Base-by-base conservation (phyloP, 64 coral and sea anemone genomes). In the Dendronephthya gigantea region DNA sequence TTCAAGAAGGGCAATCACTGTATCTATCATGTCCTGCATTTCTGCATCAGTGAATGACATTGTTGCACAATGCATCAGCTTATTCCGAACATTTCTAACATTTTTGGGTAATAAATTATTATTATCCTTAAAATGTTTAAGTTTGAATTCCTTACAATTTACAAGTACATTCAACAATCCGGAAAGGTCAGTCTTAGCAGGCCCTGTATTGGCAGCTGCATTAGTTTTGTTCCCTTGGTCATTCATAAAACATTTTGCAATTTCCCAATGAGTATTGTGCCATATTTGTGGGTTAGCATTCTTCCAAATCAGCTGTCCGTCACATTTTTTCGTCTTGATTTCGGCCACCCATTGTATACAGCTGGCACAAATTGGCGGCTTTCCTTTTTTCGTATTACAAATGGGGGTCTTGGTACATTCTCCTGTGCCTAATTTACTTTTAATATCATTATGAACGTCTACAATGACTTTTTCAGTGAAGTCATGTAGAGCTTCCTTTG, bases 171-270 rank as follows among this genome's bases (percentile, higher is more conserved):
- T 79, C 36, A 79, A 79, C 2, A 79, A 35, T 34, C 72, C 72
- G 0, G 72, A 79, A 33, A 34, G 72, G 31, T 79, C 72, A 2
- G 72, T 79, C 36, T 36, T 13, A 6, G 0, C 31, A 34, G 72
- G 72, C 27, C 72, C 29, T 8, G 72, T 79, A 35, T 79, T 79
- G 34, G 55, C 55, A 17, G 30, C 32, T 19, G 25, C 32, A 37
- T 13, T 37, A 16, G 29, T 33, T 75, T 75, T 75, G 35, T 30
- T 75, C 9, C 69, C 69, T 75, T 75, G 72, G 12, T 19, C 32
- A 79, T 79, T 79, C 72, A 79, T 79, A 35, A 79, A 79, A 34
- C 72, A 79, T 19, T 79, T 79, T 0, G 72, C 72, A 79, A 79
- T 33, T 79, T 79, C 72, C 72, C 72, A 79, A 6, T 29, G 72